A percentile compares a stretch with the other conserved stretches of the same genome.
These are phyloP conservation scores for Watsonalla binaria DNA, from an alignment of 2,888 invertebrate species.

Conservation along the genomic window DNA sequence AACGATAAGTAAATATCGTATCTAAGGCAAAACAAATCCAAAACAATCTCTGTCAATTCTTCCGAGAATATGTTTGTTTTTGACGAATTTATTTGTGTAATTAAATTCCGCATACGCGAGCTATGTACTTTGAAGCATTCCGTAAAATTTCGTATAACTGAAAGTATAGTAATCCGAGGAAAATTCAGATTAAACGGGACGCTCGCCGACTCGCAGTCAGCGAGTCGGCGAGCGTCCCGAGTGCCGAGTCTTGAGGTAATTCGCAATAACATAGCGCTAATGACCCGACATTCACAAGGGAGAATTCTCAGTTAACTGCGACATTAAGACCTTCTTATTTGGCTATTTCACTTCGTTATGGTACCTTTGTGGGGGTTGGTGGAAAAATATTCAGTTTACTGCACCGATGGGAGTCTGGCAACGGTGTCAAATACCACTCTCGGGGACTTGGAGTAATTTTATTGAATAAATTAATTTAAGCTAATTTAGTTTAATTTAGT, in stretches of 20 bases:
- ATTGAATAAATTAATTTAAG: neutral
- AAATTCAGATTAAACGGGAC: constrained; percentile 67
- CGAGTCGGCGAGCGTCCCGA: constrained; percentile 27
- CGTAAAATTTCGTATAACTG: constrained; percentile 37
- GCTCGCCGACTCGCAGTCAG: no score
- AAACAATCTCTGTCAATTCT: constrained; percentile 14
- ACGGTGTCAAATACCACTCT: neutral
- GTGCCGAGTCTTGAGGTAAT: constrained; percentile 53
- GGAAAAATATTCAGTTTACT: constrained; percentile 50
- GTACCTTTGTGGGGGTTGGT: constrained; percentile 56
- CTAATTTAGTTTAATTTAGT: no score
- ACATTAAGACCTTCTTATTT: constrained; percentile 74
- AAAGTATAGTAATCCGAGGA: constrained; percentile 41
- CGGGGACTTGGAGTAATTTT: neutral
- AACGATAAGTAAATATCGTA: no score
- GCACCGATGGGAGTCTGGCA: neutral
- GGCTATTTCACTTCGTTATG: constrained; percentile 73
- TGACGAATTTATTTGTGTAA: constrained; percentile 34
- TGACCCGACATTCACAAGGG: constrained; percentile 71
- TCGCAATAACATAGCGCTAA: constrained; percentile 74
- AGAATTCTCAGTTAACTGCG: constrained; percentile 69
- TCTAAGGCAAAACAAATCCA: constrained; percentile 6
- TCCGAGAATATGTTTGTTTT: constrained; percentile 27
- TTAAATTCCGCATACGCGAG: constrained; percentile 43
- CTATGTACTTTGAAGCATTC: constrained; percentile 27